These are phyloP conservation scores for Phrynocephalus guinanensis DNA, from an alignment of 2,797 vertebrate genomes.

Conservation along the genomic window DNA sequence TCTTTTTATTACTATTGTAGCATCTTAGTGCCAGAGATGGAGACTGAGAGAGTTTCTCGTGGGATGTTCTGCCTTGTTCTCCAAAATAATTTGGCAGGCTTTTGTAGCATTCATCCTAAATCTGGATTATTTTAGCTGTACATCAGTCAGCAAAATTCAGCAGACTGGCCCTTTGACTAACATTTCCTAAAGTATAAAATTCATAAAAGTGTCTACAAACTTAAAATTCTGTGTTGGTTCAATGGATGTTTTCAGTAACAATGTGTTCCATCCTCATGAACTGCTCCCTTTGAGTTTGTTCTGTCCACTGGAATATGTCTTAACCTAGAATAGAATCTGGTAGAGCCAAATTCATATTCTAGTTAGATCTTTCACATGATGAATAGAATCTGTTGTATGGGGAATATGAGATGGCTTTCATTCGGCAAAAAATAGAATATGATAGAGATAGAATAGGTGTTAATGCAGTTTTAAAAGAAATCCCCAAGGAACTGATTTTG, in stretches of 20 bases:
- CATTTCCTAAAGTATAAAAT: neutral
- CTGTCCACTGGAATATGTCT: neutral
- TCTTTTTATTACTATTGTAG: neutral
- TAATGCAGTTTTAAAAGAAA: neutral
- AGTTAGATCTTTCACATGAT: neutral
- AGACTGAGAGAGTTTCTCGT: neutral
- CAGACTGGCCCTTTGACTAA: neutral
- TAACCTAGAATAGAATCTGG: neutral
- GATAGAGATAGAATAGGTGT: neutral
- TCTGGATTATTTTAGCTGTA: neutral
- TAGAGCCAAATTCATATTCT: neutral
- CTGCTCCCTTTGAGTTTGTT: neutral
- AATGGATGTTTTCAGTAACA: neutral
- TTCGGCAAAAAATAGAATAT: neutral
- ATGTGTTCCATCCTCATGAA: neutral
- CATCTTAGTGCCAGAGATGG: neutral
- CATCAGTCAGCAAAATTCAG: neutral
- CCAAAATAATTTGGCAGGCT: neutral
- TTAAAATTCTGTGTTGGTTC: neutral
- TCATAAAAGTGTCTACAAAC: neutral
- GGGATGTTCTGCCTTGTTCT: neutral
- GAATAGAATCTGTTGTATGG: neutral
- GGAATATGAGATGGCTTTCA: neutral
- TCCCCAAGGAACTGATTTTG: too few species aligned
- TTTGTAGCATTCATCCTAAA: neutral